Conservation (phyloP, 1,140 invertebrate genomes). For the Lucilia sericata region DNA sequence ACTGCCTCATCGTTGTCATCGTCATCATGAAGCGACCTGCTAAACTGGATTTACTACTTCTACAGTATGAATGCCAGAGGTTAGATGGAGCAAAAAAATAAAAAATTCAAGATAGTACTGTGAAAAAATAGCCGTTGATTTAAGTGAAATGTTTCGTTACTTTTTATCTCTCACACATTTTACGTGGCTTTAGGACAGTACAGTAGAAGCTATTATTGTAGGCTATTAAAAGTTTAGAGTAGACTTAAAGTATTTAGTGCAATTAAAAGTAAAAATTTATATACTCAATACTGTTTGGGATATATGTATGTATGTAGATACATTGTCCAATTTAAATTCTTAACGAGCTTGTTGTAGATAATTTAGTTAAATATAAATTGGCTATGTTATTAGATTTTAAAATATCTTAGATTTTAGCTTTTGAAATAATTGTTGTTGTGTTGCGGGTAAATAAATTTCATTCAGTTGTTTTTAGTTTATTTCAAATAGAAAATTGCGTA, state of each 20-base stretch:
- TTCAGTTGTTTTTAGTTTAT: no score
- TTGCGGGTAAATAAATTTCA: no score
- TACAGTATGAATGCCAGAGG: neutral
- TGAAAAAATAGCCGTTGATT: neutral
- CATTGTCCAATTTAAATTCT: neutral
- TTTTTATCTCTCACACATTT: neutral
- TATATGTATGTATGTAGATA: neutral
- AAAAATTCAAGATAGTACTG: neutral
- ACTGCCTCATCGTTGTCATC: neutral
- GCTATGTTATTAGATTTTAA: no score
- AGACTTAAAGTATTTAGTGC: slow-evolving; percentile 1
- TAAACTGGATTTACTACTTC: slow-evolving; percentile 4
- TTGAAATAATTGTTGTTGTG: no score
- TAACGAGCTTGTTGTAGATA: neutral
- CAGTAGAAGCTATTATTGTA: neutral
- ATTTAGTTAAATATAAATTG: no score
- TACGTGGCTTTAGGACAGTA: neutral
- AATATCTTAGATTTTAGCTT: no score
- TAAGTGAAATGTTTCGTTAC: neutral
- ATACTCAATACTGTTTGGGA: neutral
- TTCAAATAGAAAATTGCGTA: no score
- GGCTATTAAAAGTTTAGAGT: neutral
- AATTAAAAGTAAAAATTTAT: slow-evolving; percentile 17
- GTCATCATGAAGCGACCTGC: neutral
- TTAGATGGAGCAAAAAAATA: neutral